Conservation (phyloP, 1,140 invertebrate genomes). For the Danaus melanippus region DNA sequence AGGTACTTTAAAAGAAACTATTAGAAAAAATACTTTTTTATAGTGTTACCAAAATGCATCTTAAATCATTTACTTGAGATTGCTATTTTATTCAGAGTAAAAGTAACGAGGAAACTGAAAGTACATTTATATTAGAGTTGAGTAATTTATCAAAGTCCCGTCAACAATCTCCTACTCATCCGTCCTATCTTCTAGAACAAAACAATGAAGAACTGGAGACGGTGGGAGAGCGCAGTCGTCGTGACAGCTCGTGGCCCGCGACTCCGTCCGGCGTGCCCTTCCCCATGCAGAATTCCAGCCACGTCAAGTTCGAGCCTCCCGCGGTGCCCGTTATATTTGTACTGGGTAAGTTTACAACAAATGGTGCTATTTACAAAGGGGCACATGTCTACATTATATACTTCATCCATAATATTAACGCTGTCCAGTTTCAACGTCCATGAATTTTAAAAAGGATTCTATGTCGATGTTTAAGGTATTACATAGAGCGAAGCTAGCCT, state of each 20-base stretch:
- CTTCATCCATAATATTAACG: too few species aligned
- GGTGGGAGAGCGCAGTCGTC: slow-evolving; percentile 76
- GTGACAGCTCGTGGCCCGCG: slow-evolving; percentile 60
- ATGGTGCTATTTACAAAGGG: neutral
- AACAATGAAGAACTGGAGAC: slow-evolving; percentile 79
- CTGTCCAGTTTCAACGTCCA: too few species aligned
- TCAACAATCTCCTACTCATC: neutral
- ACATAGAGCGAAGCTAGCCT: too few species aligned
- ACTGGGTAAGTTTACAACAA: slow-evolving; percentile 76
- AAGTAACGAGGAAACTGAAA: too few species aligned
- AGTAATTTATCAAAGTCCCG: neutral
- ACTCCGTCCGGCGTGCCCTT: slow-evolving; percentile 78
- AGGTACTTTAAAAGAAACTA: too few species aligned
- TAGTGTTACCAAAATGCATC: too few species aligned
- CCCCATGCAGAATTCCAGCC: slow-evolving; percentile 82
- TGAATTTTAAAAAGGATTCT: too few species aligned
- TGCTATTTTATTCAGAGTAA: too few species aligned
- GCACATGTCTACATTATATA: too few species aligned
- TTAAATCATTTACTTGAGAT: too few species aligned
- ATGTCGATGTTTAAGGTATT: too few species aligned
- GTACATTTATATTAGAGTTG: neutral
- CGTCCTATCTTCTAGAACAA: slow-evolving; percentile 74
- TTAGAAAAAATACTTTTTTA: too few species aligned
- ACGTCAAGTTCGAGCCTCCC: slow-evolving; percentile 86
- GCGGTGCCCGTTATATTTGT: slow-evolving; percentile 90